Conservation (phyloP, 1,140 invertebrate species). For the Littorina saxatilis region DNA sequence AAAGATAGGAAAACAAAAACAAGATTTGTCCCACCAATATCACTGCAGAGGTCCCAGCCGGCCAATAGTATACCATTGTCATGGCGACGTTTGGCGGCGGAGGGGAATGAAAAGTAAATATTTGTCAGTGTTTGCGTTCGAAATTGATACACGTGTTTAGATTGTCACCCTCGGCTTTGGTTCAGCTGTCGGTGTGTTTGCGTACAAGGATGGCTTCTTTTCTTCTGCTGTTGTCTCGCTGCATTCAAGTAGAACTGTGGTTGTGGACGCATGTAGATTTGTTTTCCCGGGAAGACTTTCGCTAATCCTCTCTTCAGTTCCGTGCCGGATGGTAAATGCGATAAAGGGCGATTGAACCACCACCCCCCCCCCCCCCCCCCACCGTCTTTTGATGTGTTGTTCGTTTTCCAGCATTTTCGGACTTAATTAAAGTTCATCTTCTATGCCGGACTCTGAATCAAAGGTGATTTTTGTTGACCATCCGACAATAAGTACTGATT, state of each 20-base stretch:
- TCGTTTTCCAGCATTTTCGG: neutral
- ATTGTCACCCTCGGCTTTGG: neutral
- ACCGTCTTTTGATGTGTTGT: conserved; percentile 3
- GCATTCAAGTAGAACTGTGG: too few relatives aligned
- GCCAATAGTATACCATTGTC: conserved; percentile 2
- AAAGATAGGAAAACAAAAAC: too few relatives aligned
- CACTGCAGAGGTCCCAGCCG: too few relatives aligned
- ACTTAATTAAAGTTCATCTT: neutral
- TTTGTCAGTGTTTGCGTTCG: conserved; percentile 4
- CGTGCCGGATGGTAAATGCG: neutral
- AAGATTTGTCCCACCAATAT: too few relatives aligned
- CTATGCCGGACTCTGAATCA: too few relatives aligned
- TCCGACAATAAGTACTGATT: too few relatives aligned
- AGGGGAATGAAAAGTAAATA: conserved; percentile 21
- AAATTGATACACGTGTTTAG: conserved; percentile 21
- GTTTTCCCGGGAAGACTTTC: too few relatives aligned
- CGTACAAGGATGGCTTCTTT: neutral
- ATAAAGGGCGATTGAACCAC: neutral
- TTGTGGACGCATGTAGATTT: too few relatives aligned
- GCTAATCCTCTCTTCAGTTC: neutral
- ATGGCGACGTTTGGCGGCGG: neutral
- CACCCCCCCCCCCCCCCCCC: too few relatives aligned
- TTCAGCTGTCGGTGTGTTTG: neutral
- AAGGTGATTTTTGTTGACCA: too few relatives aligned
- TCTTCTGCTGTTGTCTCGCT: too few relatives aligned